Evolutionary conservation across 2,113 vertebrate species (phyloP).

Genomic region (Trematomus loennbergii): DNA sequence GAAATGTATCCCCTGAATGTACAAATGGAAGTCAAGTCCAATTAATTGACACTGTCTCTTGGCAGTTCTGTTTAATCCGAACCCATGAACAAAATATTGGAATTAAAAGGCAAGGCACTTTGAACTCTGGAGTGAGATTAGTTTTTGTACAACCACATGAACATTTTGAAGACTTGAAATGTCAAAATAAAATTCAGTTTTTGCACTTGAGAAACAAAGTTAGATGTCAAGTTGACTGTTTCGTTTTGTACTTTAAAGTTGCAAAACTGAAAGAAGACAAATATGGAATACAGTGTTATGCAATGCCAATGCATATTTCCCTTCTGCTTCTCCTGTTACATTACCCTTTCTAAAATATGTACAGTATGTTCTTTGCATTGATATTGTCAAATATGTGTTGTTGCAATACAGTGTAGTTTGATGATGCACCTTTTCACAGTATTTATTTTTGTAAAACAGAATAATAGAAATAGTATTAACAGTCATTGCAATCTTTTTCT

Average conservation of each 20-base stretch:
- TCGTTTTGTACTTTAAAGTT: constrained; percentile 66
- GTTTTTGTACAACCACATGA: constrained; percentile 31
- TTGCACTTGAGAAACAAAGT: constrained; percentile 53
- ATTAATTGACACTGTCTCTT: constrained; percentile 70
- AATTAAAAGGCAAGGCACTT: constrained; percentile 44
- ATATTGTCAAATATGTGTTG: neutral
- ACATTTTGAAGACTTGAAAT: constrained; percentile 59
- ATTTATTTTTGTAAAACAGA: constrained; percentile 17
- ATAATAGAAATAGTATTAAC: neutral
- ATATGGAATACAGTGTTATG: constrained; percentile 37
- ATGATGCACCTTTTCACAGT: neutral
- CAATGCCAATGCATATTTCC: constrained; percentile 18
- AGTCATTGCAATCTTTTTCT: neutral
- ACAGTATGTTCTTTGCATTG: too few species aligned
- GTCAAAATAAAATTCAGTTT: constrained; percentile 54
- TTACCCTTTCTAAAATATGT: too few species aligned
- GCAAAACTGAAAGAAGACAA: constrained; percentile 44
- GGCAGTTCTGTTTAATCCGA: constrained; percentile 55
- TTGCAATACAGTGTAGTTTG: neutral
- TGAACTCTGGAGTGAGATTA: constrained; percentile 35
- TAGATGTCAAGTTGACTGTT: constrained; percentile 67
- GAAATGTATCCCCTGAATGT: constrained; percentile 59
- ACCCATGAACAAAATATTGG: constrained; percentile 22
- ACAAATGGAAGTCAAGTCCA: constrained; percentile 52
- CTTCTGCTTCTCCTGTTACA: neutral